Conservation (phyloP, 2,113 vertebrate species). For the Pluvialis apricaria region DNA sequence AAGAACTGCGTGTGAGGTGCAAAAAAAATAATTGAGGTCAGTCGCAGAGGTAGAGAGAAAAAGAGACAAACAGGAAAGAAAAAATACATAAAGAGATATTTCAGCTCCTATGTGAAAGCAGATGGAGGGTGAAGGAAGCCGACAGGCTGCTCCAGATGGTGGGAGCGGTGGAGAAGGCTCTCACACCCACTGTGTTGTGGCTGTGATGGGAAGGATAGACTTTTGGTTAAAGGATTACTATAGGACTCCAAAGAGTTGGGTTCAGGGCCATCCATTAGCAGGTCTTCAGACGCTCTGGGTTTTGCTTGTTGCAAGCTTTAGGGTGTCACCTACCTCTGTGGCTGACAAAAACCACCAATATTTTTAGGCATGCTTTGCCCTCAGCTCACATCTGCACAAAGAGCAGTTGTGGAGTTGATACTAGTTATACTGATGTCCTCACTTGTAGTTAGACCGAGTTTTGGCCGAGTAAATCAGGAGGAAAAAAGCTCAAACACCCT, state of each 20-base stretch:
- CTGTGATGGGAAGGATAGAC: slow-evolving; percentile 31
- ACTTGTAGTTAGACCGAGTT: background rate
- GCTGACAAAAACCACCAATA: background rate
- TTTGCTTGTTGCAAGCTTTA: background rate
- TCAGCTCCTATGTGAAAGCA: slow-evolving; percentile 30
- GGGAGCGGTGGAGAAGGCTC: background rate
- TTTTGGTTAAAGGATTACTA: slow-evolving; percentile 2
- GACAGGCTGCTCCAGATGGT: slow-evolving; percentile 59
- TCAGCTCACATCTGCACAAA: background rate
- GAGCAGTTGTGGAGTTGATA: background rate
- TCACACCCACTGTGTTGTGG: slow-evolving; percentile 63
- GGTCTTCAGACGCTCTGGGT: background rate
- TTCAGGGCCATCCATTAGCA: background rate
- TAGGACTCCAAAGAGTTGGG: background rate
- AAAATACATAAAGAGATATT: background rate
- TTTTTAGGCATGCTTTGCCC: background rate
- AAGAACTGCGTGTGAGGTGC: background rate
- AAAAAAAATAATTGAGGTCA: slow-evolving; percentile 25
- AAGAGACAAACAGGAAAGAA: background rate
- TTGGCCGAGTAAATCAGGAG: background rate
- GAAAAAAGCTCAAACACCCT: background rate
- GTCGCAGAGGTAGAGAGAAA: background rate
- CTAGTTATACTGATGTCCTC: background rate
- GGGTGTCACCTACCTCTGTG: background rate
- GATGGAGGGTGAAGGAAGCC: slow-evolving; percentile 63